Evolutionary conservation across 2,113 vertebrate genomes (phyloP), one percentile per base, ranked within the genome.

Genomic region (Ornithorhynchus anatinus): DNA sequence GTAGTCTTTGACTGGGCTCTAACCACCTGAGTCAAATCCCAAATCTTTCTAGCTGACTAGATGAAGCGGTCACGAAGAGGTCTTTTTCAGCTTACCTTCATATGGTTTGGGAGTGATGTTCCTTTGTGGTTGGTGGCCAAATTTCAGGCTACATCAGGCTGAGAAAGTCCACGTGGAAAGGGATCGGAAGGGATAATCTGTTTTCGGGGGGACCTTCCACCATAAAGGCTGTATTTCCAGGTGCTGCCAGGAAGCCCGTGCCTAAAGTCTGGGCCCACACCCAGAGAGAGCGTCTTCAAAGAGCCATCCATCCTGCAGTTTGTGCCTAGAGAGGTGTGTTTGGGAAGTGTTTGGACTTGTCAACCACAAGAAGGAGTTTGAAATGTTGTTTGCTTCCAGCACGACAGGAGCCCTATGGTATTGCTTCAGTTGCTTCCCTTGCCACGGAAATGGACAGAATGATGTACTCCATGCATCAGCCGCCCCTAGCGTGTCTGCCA

Each of bases 331-430:
- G 71, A 62, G 59, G 5, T 27, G 23, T 74, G 40, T 67, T 43
- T 74, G n/a, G 42, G 59, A 64, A 72, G 25, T 62, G 29, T 69
- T 56, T 48, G 17, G 38, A 60, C 38, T 69, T 57, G 38, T 37
- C 69, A 59, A 32, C 39, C 65, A 25, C 38, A 54, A 68, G 74
- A n/a, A 33, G 50, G n/a, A 29, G 19, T 52, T 72, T 36, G 31
- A 66, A 70, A 77, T 33, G 23, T n/a, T n/a, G n/a, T 74, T 37
- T 40, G 38, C 9, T 69, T 69, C 48, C 31, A 29, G 35, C 59
- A 59, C 47, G 59, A 57, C 8, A 67, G 63, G 58, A 69, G 45
- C 50, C 67, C 36, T 12, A 32, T 8, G 27, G 43, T 43, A 56
- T 66, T 44, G 19, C n/a, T 8, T 40, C 25, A 16, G 10, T 11